phyloP scores from a whole-genome alignment of 2,888 invertebrate species.

The Caenorhabditis afra region DNA sequence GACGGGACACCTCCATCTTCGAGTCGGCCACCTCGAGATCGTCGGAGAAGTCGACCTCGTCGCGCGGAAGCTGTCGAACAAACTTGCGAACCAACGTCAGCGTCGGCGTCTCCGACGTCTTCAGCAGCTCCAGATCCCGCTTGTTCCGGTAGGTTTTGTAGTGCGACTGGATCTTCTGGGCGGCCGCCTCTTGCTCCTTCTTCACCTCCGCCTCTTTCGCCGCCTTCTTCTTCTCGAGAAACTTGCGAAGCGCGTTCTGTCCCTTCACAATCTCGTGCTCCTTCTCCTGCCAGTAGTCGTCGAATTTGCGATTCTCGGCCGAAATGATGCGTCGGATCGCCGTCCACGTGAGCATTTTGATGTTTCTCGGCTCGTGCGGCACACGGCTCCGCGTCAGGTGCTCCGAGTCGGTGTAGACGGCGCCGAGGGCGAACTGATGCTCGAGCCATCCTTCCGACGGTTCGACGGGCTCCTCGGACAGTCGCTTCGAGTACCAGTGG shows the following conservation, averaged over 20 bases:
- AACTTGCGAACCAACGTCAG: slow-evolving; percentile 82
- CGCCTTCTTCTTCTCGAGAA: slow-evolving; percentile 48
- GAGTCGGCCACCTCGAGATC: slow-evolving; percentile 83
- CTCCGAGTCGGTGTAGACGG: slow-evolving; percentile 24
- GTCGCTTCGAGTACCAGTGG: slow-evolving; percentile 61
- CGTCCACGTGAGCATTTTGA: slow-evolving; percentile 16
- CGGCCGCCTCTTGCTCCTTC: slow-evolving; percentile 62
- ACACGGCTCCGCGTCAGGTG: background rate
- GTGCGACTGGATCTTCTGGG: slow-evolving; percentile 64
- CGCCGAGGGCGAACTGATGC: slow-evolving; percentile 57
- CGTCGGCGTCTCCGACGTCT: slow-evolving; percentile 67
- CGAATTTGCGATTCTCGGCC: slow-evolving; percentile 59
- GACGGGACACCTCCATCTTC: slow-evolving; percentile 86
- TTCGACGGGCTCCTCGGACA: slow-evolving; percentile 37
- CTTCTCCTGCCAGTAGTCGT: slow-evolving; percentile 61
- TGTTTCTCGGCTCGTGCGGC: slow-evolving; percentile 1
- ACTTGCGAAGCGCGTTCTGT: slow-evolving; percentile 58
- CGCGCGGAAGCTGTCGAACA: slow-evolving; percentile 81
- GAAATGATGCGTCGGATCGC: slow-evolving; percentile 36
- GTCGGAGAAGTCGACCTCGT: slow-evolving; percentile 64
- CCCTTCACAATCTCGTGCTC: slow-evolving; percentile 56
- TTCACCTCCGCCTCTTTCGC: slow-evolving; percentile 36
- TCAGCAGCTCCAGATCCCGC: slow-evolving; percentile 64
- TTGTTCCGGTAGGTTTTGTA: slow-evolving; percentile 64
- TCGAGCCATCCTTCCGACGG: slow-evolving; percentile 40